Evolutionary conservation across 2,888 invertebrate genomes (phyloP).

Genomic region (Esperia sulphurella): DNA sequence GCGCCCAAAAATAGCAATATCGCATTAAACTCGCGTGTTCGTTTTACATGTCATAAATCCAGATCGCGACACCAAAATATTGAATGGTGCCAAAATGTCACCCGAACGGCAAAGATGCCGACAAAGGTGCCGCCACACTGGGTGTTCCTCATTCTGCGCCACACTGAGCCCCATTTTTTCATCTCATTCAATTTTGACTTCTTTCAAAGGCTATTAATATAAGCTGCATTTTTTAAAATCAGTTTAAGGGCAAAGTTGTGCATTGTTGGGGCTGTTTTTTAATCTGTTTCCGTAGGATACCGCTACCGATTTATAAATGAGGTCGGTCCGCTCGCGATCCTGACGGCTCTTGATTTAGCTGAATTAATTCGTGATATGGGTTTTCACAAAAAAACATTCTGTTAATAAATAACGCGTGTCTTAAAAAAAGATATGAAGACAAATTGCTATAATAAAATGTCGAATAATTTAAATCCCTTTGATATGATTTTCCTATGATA

Average conservation of each 20-base stretch:
- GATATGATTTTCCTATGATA: too few relatives aligned
- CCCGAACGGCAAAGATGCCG: constrained; percentile 69
- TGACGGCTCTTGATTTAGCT: constrained; percentile 64
- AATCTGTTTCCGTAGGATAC: constrained; percentile 78
- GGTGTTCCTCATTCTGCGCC: constrained; percentile 70
- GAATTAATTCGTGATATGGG: constrained; percentile 75
- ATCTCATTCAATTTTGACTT: constrained; percentile 79
- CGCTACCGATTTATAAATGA: constrained; percentile 78
- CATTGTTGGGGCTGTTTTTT: constrained; percentile 71
- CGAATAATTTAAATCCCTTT: constrained; percentile 26
- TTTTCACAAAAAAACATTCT: constrained; percentile 58
- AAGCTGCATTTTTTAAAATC: constrained; percentile 76
- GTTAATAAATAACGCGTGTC: constrained; percentile 70
- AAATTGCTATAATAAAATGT: constrained; percentile 61
- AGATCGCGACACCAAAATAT: constrained; percentile 74
- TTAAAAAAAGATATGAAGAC: constrained; percentile 67
- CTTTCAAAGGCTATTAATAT: constrained; percentile 79
- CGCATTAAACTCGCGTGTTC: constrained; percentile 50
- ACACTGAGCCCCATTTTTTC: constrained; percentile 75
- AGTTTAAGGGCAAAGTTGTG: constrained; percentile 66
- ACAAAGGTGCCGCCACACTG: constrained; percentile 72
- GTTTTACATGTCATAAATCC: constrained; percentile 71
- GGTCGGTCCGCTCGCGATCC: constrained; percentile 45
- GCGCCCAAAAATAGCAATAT: constrained; percentile 19
- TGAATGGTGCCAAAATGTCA: constrained; percentile 80